These are phyloP conservation scores for Thaumatotibia leucotreta DNA, from an alignment of 1,140 invertebrate species.

Conservation along the genomic window DNA sequence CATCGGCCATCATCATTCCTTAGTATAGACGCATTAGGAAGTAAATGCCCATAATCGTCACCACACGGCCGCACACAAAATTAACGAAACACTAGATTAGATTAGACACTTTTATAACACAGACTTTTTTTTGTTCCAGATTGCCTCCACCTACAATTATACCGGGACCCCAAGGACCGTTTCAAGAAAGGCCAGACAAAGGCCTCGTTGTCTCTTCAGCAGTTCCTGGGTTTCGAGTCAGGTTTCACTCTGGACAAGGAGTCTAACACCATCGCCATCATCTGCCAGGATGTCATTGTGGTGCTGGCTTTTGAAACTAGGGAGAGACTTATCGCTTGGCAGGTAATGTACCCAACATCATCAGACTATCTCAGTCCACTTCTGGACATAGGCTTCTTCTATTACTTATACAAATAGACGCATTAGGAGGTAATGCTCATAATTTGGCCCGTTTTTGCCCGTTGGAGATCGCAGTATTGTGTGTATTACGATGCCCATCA, in stretches of 20 bases:
- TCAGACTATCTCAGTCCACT: no score
- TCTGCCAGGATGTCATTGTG: conserved; percentile 93
- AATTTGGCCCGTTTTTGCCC: no score
- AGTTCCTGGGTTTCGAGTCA: conserved; percentile 90
- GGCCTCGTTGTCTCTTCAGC: conserved; percentile 89
- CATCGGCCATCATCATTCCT: no score
- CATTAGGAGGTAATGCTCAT: no score
- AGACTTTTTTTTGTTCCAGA: conserved; percentile 81
- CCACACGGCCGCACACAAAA: no score
- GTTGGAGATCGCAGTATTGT: no score
- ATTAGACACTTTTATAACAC: neutral
- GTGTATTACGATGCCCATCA: no score
- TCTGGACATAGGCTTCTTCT: no score
- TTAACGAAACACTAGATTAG: no score
- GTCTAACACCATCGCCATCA: conserved; percentile 92
- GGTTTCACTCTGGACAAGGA: conserved; percentile 95
- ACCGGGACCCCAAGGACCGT: conserved; percentile 91
- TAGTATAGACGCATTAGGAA: no score
- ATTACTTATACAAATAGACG: neutral
- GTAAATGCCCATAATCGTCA: no score
- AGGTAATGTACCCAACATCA: conserved; percentile 75
- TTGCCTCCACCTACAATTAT: conserved; percentile 92
- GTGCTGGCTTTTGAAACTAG: conserved; percentile 92
- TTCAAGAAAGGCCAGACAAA: conserved; percentile 91
- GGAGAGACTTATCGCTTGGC: conserved; percentile 93